Evolutionary conservation across 2,888 invertebrate species (phyloP).

Genomic region (Drepanosiphum platanoidis): DNA sequence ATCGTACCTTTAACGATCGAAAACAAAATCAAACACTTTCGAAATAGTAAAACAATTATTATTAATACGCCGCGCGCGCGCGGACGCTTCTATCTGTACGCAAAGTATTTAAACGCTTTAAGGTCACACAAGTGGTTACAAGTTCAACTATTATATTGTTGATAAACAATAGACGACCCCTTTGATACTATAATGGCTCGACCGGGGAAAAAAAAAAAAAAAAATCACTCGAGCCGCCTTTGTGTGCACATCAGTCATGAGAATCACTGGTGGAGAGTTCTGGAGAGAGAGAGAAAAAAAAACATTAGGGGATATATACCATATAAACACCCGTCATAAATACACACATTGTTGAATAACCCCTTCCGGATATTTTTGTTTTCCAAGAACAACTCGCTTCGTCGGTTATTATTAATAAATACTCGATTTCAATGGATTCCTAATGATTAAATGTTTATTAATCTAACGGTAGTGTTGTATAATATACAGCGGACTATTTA

Average conservation of each 20-base stretch:
- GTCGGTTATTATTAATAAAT: no score
- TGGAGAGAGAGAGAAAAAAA: slow-evolving; percentile 16
- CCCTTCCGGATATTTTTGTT: neutral
- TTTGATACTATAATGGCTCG: slow-evolving; percentile 43
- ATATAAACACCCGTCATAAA: slow-evolving; percentile 35
- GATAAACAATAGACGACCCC: slow-evolving; percentile 13
- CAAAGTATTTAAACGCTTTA: neutral
- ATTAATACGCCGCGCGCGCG: no score
- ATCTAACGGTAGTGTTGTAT: no score
- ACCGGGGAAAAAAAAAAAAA: slow-evolving; percentile 13
- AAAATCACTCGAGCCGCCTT: slow-evolving; percentile 44
- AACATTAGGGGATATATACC: slow-evolving; percentile 35
- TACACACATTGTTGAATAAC: slow-evolving; percentile 42
- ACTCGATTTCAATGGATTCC: no score
- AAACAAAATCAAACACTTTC: no score
- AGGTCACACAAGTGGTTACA: slow-evolving; percentile 34
- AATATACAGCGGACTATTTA: no score
- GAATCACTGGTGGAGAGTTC: neutral
- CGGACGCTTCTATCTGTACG: neutral
- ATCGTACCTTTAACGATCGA: no score
- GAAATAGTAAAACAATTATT: no score
- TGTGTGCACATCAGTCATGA: slow-evolving; percentile 21
- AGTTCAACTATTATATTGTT: slow-evolving; percentile 26
- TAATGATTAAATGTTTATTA: no score
- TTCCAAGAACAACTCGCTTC: neutral